Conservation (phyloP, 2,797 vertebrate species). For the Otus scops region DNA sequence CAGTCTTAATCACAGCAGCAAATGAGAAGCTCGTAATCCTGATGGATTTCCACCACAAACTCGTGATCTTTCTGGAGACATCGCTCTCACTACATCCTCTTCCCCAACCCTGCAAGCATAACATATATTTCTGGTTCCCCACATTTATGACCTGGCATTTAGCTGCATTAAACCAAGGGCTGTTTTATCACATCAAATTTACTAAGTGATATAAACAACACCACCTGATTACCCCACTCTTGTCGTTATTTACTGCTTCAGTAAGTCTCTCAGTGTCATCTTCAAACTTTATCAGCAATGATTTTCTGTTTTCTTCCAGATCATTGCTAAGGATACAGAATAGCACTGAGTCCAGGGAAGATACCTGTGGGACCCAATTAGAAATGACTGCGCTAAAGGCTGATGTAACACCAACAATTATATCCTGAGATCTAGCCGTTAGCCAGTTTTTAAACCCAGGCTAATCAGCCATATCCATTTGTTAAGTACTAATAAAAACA, state of each 20-base stretch:
- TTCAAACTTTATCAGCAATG: conserved; percentile 54
- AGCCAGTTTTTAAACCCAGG: neutral
- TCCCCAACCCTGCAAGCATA: neutral
- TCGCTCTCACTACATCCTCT: neutral
- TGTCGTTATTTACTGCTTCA: conserved; percentile 40
- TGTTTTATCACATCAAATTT: conserved; percentile 50
- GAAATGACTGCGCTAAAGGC: neutral
- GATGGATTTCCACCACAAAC: conserved; percentile 6
- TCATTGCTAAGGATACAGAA: neutral
- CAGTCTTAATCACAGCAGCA: neutral
- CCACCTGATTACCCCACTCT: neutral
- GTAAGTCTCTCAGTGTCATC: conserved; percentile 30
- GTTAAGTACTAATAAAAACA: neutral
- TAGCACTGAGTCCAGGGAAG: neutral
- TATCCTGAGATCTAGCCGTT: neutral
- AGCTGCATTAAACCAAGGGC: conserved; percentile 1
- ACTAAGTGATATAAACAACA: conserved; percentile 38
- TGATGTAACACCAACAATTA: neutral
- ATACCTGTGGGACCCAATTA: conserved; percentile 52
- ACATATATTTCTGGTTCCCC: neutral
- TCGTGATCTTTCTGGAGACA: neutral
- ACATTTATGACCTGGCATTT: conserved; percentile 23
- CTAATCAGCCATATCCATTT: neutral
- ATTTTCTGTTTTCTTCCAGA: conserved; percentile 54
- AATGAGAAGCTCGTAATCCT: neutral